These are phyloP conservation scores for Falco cherrug DNA, from an alignment of 2,797 vertebrate genomes.

Conservation along the genomic window DNA sequence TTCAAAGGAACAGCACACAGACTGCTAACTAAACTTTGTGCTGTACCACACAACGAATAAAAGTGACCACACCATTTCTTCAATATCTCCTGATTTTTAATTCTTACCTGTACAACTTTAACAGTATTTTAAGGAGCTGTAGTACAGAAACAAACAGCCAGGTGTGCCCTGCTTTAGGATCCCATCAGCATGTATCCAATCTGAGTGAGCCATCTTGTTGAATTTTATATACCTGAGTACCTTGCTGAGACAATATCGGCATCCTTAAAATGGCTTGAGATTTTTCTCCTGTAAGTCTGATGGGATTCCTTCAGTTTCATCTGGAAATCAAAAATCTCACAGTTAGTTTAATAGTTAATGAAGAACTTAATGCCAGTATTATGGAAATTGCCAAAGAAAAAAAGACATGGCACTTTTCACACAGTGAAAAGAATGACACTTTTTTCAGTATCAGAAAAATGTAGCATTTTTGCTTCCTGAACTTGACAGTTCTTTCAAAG, in stretches of 20 bases:
- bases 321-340: not conserved
- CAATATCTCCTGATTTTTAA: not conserved
- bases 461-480: not conserved
- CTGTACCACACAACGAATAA: not conserved
- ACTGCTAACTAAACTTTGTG: not conserved
- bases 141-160: not conserved
- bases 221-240: not conserved
- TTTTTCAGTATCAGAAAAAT: not conserved
- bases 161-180: not conserved
- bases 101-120: not conserved
- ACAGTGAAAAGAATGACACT: not conserved
- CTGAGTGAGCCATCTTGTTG: not conserved
- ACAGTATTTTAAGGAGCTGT: not conserved
- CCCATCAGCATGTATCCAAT: not conserved
- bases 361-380: not conserved
- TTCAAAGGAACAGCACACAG: not conserved
- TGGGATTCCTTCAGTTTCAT: not conserved
- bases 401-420: not conserved
- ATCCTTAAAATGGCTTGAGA: not conserved
- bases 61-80: not conserved
- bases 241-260: not conserved
- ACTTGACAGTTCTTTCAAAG: constrained; percentile 9
- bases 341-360: not conserved
- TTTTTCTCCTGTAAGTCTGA: not conserved
- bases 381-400: not conserved